These are phyloP conservation scores for Pocota personata DNA, from an alignment of 2,888 invertebrate genomes.

Conservation along the genomic window DNA sequence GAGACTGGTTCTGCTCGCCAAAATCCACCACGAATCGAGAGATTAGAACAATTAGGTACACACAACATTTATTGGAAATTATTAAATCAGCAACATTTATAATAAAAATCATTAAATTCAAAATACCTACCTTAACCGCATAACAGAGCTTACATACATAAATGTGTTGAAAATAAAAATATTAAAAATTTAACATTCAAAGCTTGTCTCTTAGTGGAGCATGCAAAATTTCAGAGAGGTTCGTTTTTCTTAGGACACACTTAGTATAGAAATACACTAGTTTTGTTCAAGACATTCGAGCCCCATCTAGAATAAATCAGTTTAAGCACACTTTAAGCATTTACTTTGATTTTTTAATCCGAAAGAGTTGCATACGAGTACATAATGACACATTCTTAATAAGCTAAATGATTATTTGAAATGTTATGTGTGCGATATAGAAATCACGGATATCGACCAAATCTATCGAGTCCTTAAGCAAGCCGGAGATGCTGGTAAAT, in stretches of 20 bases:
- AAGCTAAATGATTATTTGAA: constrained; percentile 54
- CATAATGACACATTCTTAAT: constrained; percentile 25
- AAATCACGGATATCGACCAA: constrained; percentile 90
- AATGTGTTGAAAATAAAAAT: constrained; percentile 41
- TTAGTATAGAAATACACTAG: constrained; percentile 39
- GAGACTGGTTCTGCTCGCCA: constrained; percentile 76
- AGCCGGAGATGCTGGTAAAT: constrained; percentile 87
- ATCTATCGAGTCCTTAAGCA: constrained; percentile 97
- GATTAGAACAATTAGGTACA: constrained; percentile 82
- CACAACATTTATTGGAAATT: constrained; percentile 60
- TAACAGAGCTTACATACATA: constrained; percentile 68
- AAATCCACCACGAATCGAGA: constrained; percentile 81
- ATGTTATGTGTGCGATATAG: constrained; percentile 73
- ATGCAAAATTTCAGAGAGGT: constrained; percentile 68
- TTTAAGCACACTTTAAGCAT: constrained; percentile 43
- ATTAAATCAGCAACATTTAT: constrained; percentile 28
- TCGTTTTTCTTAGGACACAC: constrained; percentile 35
- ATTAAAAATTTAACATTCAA: constrained; percentile 30
- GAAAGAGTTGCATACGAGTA: background rate
- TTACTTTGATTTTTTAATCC: constrained; percentile 22
- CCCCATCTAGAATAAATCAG: constrained; percentile 10
- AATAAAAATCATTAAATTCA: constrained; percentile 16
- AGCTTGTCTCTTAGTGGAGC: constrained; percentile 73
- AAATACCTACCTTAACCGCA: constrained; percentile 35
- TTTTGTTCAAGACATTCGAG: constrained; percentile 38